Conservation (phyloP, 1,140 invertebrate genomes). For the Euglossa dilemma region DNA sequence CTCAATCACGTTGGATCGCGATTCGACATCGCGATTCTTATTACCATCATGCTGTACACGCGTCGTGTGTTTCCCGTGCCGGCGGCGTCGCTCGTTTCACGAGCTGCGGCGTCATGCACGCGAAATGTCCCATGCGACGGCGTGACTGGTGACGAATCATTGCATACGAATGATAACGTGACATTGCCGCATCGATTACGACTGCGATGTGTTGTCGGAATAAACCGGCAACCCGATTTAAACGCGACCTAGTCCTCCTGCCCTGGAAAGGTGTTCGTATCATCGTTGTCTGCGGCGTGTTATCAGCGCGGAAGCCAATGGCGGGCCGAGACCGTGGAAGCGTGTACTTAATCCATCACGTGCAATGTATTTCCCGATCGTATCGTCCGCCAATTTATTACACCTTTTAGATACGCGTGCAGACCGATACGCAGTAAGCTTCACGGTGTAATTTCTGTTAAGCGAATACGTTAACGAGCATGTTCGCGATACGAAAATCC, state of each 20-base stretch:
- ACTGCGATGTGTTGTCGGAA: constrained; percentile 68
- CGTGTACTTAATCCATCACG: constrained; percentile 37
- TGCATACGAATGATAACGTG: constrained; percentile 51
- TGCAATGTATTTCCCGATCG: constrained; percentile 2
- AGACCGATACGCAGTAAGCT: neutral
- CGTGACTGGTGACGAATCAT: constrained; percentile 19
- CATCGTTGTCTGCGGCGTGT: constrained; percentile 39
- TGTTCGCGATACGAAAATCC: neutral
- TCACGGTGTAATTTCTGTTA: no score
- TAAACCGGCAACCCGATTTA: constrained; percentile 66
- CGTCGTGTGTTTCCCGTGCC: neutral
- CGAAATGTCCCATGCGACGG: constrained; percentile 17
- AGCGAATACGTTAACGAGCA: neutral
- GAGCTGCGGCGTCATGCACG: constrained; percentile 14
- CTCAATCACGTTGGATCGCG: neutral
- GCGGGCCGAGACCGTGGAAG: constrained; percentile 34
- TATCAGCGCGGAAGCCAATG: constrained; percentile 50
- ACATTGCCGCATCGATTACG: constrained; percentile 60
- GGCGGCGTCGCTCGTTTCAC: constrained; percentile 9
- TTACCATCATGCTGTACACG: neutral
- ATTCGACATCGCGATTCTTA: neutral
- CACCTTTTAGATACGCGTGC: neutral
- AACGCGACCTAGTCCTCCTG: constrained; percentile 73
- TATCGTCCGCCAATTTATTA: neutral
- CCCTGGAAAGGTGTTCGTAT: constrained; percentile 64